A percentile compares a stretch with the other conserved stretches of the same genome.
Evolutionary conservation across 2,888 invertebrate species (phyloP).

Genomic region (Bugulina stolonifera): DNA sequence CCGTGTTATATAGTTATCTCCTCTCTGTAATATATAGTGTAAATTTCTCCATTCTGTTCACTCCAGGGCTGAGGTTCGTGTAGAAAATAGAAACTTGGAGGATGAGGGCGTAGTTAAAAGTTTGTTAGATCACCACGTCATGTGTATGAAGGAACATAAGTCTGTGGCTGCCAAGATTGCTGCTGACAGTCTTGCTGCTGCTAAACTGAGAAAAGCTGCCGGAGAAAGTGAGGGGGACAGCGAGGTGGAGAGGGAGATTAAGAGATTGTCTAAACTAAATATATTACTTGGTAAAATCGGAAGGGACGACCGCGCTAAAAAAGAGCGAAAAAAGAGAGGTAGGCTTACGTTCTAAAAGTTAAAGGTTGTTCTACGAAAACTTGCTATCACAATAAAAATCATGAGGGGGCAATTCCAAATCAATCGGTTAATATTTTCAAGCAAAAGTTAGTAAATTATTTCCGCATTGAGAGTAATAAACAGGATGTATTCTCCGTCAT

Average conservation of each 20-base stretch:
- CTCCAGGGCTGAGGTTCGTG: background rate
- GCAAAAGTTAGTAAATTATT: too few relatives aligned
- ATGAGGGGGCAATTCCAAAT: too few relatives aligned
- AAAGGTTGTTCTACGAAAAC: too few relatives aligned
- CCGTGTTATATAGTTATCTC: too few relatives aligned
- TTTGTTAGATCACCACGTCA: background rate
- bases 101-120: background rate
- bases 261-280: background rate
- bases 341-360: too few relatives aligned
- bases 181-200: background rate
- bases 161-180: background rate
- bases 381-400: too few relatives aligned
- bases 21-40: too few relatives aligned
- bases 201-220: background rate
- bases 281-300: too few relatives aligned
- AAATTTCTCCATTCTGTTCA: too few relatives aligned
- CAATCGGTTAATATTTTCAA: too few relatives aligned
- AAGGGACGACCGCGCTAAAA: background rate
- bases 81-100: background rate
- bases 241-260: constrained; percentile 11
- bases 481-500: too few relatives aligned
- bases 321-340: background rate
- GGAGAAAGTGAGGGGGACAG: constrained; percentile 7
- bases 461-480: too few relatives aligned
- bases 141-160: background rate